Base-by-base conservation (phyloP, 2,797 vertebrate genomes). In the Halcyon chelicuti region DNA sequence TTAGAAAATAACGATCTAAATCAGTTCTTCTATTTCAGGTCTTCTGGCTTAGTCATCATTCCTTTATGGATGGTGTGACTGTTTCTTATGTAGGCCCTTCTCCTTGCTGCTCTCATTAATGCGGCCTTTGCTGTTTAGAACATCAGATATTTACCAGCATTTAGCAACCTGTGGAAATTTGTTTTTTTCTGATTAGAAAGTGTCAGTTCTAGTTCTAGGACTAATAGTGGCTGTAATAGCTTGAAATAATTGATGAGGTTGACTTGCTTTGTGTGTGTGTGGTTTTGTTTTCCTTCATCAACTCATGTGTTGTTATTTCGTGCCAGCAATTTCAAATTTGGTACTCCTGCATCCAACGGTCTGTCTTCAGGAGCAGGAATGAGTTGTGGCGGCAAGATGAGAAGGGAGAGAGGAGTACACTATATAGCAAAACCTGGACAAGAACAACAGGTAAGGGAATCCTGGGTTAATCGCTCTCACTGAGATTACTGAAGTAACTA, bases 321-420 rank as follows among this genome's bases (percentile, higher is more conserved):
- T 96, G n/a, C 39, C 80, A 98, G 98, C 96, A 97, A 78, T 82
- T 92, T 98, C 81, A 96, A 98, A 95, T 98, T 98, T 72, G 97
- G 98, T 96, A 98, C 98, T 79, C 99, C 99, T 94, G 98, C 98
- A 88, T 97, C 98, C 96, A 99, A 98, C n/a, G 98, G 98, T 31
- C 58, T 98, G 28, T 94, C 96, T 87, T 98, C 98, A 97, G 98
- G 96, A 91, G 94, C 98, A 97, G 98, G 96, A 90, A 93, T 98
- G 18, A 98, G 98, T 54, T 93, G 91, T 67, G 95, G 98, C 1
- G 99, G 99, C 68, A 99, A 99, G 97, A 99, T 99, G 98, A 99
- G 99, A 96, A 98, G 99, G 90, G 99, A 98, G 67, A 98, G 98
- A 95, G 98, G 97, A 71, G 96, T 97, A 25, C 94, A 98, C 51